These are phyloP conservation scores for Bettongia penicillata DNA, from an alignment of 2,113 vertebrate species.

Conservation along the genomic window DNA sequence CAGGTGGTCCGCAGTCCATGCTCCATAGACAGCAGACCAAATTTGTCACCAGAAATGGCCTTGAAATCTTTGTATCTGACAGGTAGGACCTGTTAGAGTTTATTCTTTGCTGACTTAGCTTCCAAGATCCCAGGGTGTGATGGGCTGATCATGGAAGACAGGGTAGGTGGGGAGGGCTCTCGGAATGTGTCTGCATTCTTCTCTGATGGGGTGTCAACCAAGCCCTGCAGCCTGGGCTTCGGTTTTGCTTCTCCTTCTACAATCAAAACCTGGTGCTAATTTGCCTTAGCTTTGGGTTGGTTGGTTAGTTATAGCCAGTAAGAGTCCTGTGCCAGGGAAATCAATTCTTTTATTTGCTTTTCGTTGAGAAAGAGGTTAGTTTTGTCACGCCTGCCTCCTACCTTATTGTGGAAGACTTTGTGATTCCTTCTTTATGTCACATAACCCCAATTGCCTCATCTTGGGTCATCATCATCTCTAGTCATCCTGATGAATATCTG, in stretches of 20 bases:
- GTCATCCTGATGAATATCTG: too few species aligned
- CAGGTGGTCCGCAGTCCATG: neutral
- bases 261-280: neutral
- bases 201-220: neutral
- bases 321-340: neutral
- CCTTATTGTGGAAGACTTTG: neutral
- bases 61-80: neutral
- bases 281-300: neutral
- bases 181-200: too few species aligned
- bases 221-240: neutral
- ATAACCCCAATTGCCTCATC: too few species aligned
- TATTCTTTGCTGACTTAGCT: neutral
- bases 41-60: neutral
- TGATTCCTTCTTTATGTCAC: neutral
- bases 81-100: neutral
- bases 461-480: too few species aligned
- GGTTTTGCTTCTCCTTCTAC: neutral
- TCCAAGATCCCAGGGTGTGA: neutral
- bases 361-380: neutral
- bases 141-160: neutral
- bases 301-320: neutral
- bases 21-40: fast-evolving
- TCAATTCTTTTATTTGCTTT: neutral
- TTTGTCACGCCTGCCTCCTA: neutral
- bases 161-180: too few species aligned